Base-by-base conservation (phyloP, 2,888 invertebrate genomes). In the Phymatocera aterrima region DNA sequence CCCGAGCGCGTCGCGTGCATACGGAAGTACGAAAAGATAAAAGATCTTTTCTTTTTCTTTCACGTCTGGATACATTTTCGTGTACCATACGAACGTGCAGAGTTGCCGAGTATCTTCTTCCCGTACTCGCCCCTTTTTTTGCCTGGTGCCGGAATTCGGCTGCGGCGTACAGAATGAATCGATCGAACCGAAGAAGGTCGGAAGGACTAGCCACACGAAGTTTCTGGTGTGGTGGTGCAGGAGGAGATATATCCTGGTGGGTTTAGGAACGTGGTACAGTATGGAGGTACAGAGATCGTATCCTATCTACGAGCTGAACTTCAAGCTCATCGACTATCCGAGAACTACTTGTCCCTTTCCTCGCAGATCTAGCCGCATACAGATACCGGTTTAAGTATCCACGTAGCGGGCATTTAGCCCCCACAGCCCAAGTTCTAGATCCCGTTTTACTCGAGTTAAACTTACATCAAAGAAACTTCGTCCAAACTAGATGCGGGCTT, bases 11-110 rank as follows among this genome's bases (percentile, higher is more conserved):
- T 24, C 54, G n/a, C 43, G 43, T 28, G 43, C 15, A 24, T 43
- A 68, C 6, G 18, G 3, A 51, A 15, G 12, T 4, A 8, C 46
- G 8, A 21, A 68, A 46, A 68, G 68, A 68, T 68, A 43, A 68
- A 68, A 24, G 68, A 68, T 68, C 40, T 6, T 46, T 46, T 68
- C 46, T 68, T 6, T 46, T 46, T 68, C 46, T 68, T 68, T 68
- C 72, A 51, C 51, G 72, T 72, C 72, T 21, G 51, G 72, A 72
- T 72, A 72, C 48, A 72, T 72, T 72, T 68, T n/a, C n/a, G 68
- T 68, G 68, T 68, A n/a, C 24, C 5, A 43, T n/a, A 28, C 12
- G 28, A 40, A 8, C 24, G n/a, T 24, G 28, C n/a, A 12, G 34
- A 68, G 68, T 28, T 28, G 24, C 28, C 24, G 34, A 43, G 12